These are phyloP conservation scores for Psettodes erumei DNA, from an alignment of 2,113 vertebrate species.

Conservation along the genomic window DNA sequence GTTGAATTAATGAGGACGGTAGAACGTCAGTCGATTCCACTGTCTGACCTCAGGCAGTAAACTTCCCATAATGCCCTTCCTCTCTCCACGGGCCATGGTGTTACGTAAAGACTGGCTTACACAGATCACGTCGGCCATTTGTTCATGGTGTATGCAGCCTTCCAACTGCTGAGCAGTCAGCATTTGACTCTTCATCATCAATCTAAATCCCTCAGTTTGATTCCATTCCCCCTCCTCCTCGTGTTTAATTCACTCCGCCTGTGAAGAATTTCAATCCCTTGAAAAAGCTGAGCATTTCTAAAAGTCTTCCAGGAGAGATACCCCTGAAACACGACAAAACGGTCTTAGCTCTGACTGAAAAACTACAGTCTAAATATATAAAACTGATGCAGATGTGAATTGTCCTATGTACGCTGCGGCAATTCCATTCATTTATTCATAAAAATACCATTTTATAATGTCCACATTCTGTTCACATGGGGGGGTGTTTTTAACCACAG, in stretches of 20 bases:
- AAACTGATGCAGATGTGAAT: too few species aligned
- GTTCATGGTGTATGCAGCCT: background rate
- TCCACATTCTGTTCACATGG: background rate
- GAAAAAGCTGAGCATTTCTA: background rate
- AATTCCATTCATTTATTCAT: background rate
- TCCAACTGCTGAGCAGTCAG: background rate
- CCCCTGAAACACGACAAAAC: background rate
- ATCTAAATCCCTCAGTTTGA: too few species aligned
- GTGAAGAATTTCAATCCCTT: constrained; percentile 3
- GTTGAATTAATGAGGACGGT: background rate
- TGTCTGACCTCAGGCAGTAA: background rate
- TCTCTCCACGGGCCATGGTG: background rate
- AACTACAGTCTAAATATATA: too few species aligned
- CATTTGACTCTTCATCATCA: background rate
- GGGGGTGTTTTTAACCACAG: constrained; percentile 25
- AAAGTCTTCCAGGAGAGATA: background rate
- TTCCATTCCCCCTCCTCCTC: too few species aligned
- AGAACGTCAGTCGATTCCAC: background rate
- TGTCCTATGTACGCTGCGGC: too few species aligned
- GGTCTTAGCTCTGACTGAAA: too few species aligned
- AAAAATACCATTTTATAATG: too few species aligned
- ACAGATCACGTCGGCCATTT: background rate
- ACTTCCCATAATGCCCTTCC: constrained; percentile 28
- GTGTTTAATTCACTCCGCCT: background rate
- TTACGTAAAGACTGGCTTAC: constrained; percentile 33